Conservation (phyloP, 64 coral and sea anemone species). For the Platygyra sinensis region DNA sequence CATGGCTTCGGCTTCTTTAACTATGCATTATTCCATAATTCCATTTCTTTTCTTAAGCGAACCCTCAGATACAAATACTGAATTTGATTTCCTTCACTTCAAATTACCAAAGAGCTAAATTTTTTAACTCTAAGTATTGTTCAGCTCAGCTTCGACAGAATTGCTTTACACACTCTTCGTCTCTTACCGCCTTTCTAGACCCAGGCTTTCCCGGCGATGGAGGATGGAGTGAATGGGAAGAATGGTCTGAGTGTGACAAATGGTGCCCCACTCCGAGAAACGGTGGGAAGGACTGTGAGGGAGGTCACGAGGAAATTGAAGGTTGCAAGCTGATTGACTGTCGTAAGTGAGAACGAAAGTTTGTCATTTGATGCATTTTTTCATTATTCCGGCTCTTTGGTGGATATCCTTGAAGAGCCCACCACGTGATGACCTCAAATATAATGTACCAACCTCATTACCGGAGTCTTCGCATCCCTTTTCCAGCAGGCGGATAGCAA, state of each 20-base stretch:
- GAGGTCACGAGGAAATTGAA: background rate
- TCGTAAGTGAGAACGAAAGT: background rate
- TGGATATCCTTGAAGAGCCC: background rate
- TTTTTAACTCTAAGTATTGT: too few species aligned
- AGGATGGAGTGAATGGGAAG: conserved; percentile 30
- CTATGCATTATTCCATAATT: too few species aligned
- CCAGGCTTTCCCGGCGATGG: background rate
- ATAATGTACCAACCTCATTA: too few species aligned
- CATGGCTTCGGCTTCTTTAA: too few species aligned
- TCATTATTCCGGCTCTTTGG: background rate
- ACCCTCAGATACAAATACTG: too few species aligned
- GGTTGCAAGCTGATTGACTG: background rate
- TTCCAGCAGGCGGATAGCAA: too few species aligned
- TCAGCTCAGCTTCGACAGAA: background rate
- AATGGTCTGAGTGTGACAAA: conserved; percentile 29
- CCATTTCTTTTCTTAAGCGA: too few species aligned
- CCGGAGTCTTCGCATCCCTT: too few species aligned
- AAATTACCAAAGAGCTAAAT: too few species aligned
- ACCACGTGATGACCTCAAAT: too few species aligned
- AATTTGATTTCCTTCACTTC: too few species aligned
- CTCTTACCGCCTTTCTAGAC: background rate
- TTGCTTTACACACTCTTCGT: background rate
- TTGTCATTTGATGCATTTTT: background rate
- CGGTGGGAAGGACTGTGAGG: conserved; percentile 7
- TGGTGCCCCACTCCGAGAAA: conserved; percentile 10